Percentiles rank a stretch among this genome's conserved stretches.
Evolutionary conservation across 2,797 vertebrate species (phyloP).

Genomic region (Podargus strigoides): DNA sequence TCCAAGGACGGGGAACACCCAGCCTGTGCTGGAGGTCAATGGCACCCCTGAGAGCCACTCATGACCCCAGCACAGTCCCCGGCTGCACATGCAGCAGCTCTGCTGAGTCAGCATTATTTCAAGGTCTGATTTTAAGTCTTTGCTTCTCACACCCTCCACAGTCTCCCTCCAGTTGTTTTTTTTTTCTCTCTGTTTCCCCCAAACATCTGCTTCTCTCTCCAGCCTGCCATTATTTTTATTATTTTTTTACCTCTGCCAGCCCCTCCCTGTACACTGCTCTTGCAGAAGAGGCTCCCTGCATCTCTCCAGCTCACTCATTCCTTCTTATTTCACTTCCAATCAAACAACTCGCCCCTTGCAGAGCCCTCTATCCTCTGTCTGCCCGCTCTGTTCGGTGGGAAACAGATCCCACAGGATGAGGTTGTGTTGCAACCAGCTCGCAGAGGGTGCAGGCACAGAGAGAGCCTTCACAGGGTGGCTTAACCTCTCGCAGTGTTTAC

Average conservation of each 20-base stretch:
- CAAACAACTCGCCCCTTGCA: background rate
- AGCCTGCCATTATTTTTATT: background rate
- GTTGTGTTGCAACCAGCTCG: background rate
- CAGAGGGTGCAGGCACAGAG: background rate
- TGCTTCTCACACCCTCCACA: constrained; percentile 27
- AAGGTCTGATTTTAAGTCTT: background rate
- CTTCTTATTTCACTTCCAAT: background rate
- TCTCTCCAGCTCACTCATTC: background rate
- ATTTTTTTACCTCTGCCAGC: background rate
- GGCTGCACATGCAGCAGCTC: background rate
- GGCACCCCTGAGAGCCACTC: background rate
- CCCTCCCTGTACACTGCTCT: background rate
- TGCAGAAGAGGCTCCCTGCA: background rate
- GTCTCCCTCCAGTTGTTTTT: background rate
- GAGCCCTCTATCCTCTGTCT: background rate
- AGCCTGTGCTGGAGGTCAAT: rapidly evolving
- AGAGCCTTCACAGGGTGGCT: constrained; percentile 7
- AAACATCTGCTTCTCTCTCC: background rate
- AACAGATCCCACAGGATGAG: background rate
- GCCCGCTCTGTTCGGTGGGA: background rate
- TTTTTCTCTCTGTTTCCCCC: background rate
- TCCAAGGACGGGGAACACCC: background rate
- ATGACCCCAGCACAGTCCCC: background rate
- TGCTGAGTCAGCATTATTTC: background rate
- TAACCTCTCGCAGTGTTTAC: background rate